Evolutionary conservation across 2,888 invertebrate species (phyloP).

Genomic region (Agrochola circellaris): DNA sequence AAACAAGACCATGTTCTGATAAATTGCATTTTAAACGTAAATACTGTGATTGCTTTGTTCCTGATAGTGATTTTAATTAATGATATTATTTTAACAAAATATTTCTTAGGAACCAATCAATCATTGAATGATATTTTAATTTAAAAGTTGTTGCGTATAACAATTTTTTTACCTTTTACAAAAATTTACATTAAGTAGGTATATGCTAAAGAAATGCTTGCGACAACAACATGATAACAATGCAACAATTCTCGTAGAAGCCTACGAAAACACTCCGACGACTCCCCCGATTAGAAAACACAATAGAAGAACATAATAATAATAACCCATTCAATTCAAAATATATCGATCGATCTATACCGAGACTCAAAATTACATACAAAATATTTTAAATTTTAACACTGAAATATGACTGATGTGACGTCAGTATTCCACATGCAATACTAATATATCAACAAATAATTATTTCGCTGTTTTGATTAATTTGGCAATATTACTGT

Average conservation of each 20-base stretch:
- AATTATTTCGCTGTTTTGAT: too few relatives aligned
- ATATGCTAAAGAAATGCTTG: too few relatives aligned
- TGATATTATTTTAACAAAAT: background rate
- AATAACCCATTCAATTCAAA: background rate
- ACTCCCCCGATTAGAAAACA: background rate
- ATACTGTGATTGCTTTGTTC: slow-evolving; percentile 50
- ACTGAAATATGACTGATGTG: too few relatives aligned
- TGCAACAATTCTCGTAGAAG: background rate
- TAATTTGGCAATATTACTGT: too few relatives aligned
- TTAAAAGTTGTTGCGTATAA: background rate
- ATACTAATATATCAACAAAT: background rate
- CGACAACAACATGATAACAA: background rate
- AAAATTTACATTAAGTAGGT: too few relatives aligned
- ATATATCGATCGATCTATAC: background rate
- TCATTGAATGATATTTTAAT: background rate
- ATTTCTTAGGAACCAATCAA: background rate
- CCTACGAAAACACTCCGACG: background rate
- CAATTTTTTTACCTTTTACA: background rate
- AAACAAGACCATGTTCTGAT: slow-evolving; percentile 69
- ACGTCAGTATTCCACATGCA: background rate
- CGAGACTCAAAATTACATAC: background rate
- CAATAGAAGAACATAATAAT: background rate
- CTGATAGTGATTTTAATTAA: slow-evolving; percentile 25
- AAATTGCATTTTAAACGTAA: slow-evolving; percentile 67
- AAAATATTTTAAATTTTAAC: background rate